These are phyloP conservation scores for Leptatherina wallacei DNA, from an alignment of 2,797 vertebrate genomes.

Conservation along the genomic window DNA sequence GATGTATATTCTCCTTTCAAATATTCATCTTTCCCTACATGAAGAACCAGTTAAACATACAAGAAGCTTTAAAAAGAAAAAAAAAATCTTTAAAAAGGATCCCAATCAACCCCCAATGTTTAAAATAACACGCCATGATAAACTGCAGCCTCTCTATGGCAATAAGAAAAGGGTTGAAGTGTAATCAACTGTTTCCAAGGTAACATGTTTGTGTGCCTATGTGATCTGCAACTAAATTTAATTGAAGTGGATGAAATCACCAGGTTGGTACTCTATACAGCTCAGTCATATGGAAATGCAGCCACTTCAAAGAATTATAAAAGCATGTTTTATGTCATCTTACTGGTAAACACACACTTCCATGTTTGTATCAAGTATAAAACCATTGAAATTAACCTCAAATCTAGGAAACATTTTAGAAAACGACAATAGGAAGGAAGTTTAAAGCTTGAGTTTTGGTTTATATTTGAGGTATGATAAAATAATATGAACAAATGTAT, in stretches of 20 bases:
- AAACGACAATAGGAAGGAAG: no score
- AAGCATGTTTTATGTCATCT: not conserved
- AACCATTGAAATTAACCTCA: not conserved
- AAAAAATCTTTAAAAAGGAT: not conserved
- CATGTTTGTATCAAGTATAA: not conserved
- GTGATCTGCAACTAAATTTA: constrained; percentile 74
- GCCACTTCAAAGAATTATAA: constrained; percentile 30
- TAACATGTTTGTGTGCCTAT: constrained; percentile 64
- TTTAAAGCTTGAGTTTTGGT: no score
- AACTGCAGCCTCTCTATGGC: constrained; percentile 35
- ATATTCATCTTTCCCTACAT: not conserved
- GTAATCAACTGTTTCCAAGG: constrained; percentile 76
- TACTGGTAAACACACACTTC: not conserved
- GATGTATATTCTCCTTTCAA: not conserved
- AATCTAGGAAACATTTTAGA: no score
- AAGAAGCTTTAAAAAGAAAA: not conserved
- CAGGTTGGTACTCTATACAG: constrained; percentile 44
- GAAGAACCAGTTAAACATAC: not conserved
- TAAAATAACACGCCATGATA: constrained; percentile 30
- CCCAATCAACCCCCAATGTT: not conserved
- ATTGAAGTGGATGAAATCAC: constrained; percentile 69
- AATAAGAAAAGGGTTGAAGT: constrained; percentile 53
- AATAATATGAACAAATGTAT: no score
- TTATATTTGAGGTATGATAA: no score
- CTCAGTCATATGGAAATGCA: constrained; percentile 43